These are phyloP conservation scores for Pteronotus mesoamericanus DNA, from an alignment of 2,797 vertebrate species.

Conservation along the genomic window DNA sequence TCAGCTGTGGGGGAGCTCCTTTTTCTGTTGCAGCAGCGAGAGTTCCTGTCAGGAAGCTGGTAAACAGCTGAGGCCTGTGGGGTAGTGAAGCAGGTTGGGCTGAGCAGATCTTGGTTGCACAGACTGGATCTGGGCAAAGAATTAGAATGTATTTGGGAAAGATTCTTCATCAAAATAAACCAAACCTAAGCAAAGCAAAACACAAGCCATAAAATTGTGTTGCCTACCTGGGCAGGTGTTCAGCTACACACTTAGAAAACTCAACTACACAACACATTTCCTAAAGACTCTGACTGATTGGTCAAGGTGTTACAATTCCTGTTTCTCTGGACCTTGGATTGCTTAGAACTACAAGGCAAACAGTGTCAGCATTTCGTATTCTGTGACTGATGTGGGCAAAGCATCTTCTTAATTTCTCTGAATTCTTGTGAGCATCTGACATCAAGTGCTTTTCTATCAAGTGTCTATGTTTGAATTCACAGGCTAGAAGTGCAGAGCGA, in stretches of 20 bases:
- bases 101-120: neutral
- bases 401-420: neutral
- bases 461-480: neutral
- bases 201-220: neutral
- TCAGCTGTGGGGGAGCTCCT: too few species aligned
- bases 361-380: neutral
- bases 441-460: neutral
- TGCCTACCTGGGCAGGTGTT: neutral
- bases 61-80: too few species aligned
- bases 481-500: neutral
- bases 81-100: fast-evolving
- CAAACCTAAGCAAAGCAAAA: neutral
- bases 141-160: neutral
- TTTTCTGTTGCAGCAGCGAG: fast-evolving
- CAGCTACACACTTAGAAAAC: neutral
- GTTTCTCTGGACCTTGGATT: neutral
- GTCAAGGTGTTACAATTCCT: neutral
- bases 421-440: neutral
- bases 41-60: neutral
- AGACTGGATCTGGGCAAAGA: neutral
- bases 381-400: neutral
- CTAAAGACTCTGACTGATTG: neutral
- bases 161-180: neutral
- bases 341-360: neutral
- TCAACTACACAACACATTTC: neutral